Evolutionary conservation across 2,113 vertebrate genomes (phyloP).

Genomic region (Vireo altiloquus): DNA sequence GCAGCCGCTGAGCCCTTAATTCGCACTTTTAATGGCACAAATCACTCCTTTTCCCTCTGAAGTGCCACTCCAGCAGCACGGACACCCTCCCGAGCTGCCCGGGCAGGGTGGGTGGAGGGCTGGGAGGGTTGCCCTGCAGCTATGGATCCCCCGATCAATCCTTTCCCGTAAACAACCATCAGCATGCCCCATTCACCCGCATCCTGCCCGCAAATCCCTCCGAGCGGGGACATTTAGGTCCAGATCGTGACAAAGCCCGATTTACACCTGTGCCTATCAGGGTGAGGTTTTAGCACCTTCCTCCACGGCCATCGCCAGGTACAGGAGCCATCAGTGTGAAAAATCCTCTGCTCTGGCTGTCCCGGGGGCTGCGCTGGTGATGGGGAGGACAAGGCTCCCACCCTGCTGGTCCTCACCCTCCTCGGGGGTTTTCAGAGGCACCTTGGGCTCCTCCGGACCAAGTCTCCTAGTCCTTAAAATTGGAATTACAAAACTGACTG

Average conservation of each 20-base stretch:
- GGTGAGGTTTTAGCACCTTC: background rate
- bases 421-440: background rate
- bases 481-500: background rate
- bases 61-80: background rate
- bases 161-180: background rate
- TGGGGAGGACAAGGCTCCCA: background rate
- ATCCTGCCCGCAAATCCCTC: background rate
- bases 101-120: background rate
- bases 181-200: background rate
- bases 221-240: background rate
- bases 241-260: background rate
- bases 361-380: background rate
- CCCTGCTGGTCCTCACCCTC: background rate
- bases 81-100: background rate
- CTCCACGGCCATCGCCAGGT: rapidly evolving
- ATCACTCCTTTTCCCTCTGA: background rate
- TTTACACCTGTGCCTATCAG: background rate
- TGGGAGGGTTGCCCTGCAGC: background rate
- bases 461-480: background rate
- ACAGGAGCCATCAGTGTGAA: background rate
- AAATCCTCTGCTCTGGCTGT: background rate
- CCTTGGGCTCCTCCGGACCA: background rate
- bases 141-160: background rate
- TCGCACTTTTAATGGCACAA: rapidly evolving
- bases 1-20: background rate